Evolutionary conservation across 1,140 invertebrate species (phyloP), one percentile per base, ranked within the genome.

Genomic region (Aradophagus sp.): DNA sequence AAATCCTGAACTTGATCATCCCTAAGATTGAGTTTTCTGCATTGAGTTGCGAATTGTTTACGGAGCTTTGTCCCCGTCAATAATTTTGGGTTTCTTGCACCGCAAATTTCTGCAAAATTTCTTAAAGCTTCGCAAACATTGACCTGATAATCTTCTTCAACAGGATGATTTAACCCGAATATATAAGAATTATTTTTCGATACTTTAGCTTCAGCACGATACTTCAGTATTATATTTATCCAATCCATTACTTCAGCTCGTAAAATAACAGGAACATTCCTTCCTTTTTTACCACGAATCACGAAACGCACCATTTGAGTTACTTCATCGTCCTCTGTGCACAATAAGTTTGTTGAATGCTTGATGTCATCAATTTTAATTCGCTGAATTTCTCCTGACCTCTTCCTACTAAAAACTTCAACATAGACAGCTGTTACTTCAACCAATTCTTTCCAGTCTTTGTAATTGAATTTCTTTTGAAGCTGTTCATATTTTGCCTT

Each of bases 41-140:
- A 63, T 23, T 38, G 0, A n/a, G 47, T 63, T 1, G 58, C 58
- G 15, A 62, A 50, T 8, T 63, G 59, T 13, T 63, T 63, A n/a
- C 59, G 19, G 6, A 63, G 14, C 20, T 63, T 63, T 0, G 59
- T 63, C 11, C 59, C 47, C 0, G 38, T 52, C 1, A 53, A 2
- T 17, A 38, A 32, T 1, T 52, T 3, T 10, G 36, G 16, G 5
- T 35, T 16, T 31, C 1, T 13, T 12, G 17, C 38, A 11, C 29
- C 39, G 5, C 26, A 42, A 2, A 16, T 6, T 3, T 20, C 16
- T 23, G 34, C 20, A 19, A 29, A 29, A 20, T 47, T 32, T 17
- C 8, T 17, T 31, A 20, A 8, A 10, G 20, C 13, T 23, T 41
- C 34, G 13, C 50, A 55, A 2, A 29, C 17, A 12, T 31, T 11